Base-by-base conservation (phyloP, 1,140 invertebrate species). In the Archegozetes longisetosus region DNA sequence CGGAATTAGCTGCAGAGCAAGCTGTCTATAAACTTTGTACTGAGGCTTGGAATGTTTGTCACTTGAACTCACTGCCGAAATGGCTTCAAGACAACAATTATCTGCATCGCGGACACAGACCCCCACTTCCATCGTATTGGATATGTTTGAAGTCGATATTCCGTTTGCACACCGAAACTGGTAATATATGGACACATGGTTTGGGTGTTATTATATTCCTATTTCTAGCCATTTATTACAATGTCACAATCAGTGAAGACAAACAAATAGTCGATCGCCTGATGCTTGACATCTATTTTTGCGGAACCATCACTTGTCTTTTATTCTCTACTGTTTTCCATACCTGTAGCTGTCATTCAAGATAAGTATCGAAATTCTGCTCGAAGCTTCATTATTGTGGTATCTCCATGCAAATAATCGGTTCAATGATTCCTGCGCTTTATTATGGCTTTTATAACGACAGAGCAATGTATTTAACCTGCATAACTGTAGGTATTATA, bases 371-470 rank as follows among this genome's bases (percentile, higher is more conserved):
- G 60, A 92, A 89, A 75, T 76, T 98, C 53, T 98, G 98, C 73
- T 95, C 90, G 68, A 98, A 98, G 80, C 86, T 98, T 66, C 94
- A 98, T 74, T 98, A 98, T 71, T 96, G 92, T 76, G 95, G 95
- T 32, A 98, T 98, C 68, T 89, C 92, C 9, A 75, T 97, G 67
- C 79, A 98, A 22, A 98, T 96, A 57, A 93, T 96, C 82, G 93
- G 93, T 23, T 97, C 92, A 61, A 98, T 98, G 78, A 90, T 98
- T 67, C 94, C 94, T 51, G 98, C 93, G 92, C 78, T 98, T 12
- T 98, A 98, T 73, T 98, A 98, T 73, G 91, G 92, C 67, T 99
- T 98, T 75, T 98, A 99, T 74, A 98, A 94, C 74, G 68, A 74
- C 20, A 51, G 29, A 73, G 77, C 78, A 63, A 84, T 84, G 13